Evolutionary conservation across 2,888 invertebrate species (phyloP).

Genomic region (Pogonocherus hispidulus): DNA sequence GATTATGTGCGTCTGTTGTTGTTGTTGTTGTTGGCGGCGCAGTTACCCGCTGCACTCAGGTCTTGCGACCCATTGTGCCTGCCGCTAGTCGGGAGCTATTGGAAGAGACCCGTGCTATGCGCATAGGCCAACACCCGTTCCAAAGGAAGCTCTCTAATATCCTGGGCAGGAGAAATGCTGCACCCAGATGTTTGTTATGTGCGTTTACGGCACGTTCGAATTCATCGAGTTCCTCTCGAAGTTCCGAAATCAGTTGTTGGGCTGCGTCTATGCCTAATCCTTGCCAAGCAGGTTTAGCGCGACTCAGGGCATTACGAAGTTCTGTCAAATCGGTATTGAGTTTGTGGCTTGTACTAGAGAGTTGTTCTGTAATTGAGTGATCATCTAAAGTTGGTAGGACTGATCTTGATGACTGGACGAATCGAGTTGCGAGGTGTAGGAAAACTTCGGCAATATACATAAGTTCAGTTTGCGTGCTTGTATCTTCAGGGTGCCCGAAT

Average conservation of each 20-base stretch:
- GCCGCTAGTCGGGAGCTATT: too few relatives aligned
- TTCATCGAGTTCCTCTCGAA: constrained; percentile 87
- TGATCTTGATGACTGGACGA: constrained; percentile 82
- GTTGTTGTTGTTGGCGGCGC: too few relatives aligned
- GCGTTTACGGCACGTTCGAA: constrained; percentile 82
- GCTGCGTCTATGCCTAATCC: constrained; percentile 90
- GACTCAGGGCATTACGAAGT: constrained; percentile 64
- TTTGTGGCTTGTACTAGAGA: constrained; percentile 80
- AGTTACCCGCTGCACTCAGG: too few relatives aligned
- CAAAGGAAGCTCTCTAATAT: too few relatives aligned
- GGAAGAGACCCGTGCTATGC: too few relatives aligned
- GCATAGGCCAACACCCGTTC: too few relatives aligned
- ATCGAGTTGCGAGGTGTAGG: constrained; percentile 80
- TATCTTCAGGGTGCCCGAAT: constrained; percentile 78
- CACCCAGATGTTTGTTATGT: too few relatives aligned
- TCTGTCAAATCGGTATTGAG: constrained; percentile 72
- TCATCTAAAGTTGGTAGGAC: constrained; percentile 88
- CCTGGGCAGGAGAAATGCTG: too few relatives aligned
- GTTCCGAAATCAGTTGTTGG: constrained; percentile 82
- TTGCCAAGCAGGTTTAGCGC: constrained; percentile 75
- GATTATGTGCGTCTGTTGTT: too few relatives aligned
- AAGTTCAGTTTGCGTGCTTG: constrained; percentile 83
- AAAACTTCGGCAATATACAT: constrained; percentile 89
- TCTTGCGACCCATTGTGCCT: too few relatives aligned
- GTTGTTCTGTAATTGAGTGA: constrained; percentile 81